Base-by-base conservation (phyloP, 2,113 vertebrate genomes). In the Hypanus sabinus region DNA sequence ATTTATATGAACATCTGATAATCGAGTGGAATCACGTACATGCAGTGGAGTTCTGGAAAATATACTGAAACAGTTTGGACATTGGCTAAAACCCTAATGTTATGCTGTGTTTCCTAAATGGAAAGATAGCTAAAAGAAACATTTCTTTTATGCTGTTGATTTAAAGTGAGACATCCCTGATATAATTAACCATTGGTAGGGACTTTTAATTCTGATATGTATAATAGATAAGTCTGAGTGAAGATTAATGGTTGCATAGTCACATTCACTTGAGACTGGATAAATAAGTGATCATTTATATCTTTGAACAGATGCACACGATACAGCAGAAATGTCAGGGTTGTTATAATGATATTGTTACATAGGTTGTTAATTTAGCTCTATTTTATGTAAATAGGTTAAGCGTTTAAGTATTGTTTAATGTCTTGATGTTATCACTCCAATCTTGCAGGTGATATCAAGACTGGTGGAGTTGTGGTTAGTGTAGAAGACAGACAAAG, bases 261-360 rank as follows among this genome's bases (percentile, higher is more conserved):
- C 27, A 11, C 1, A 5, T 92, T 9, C 65, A 92, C 14, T 73
- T 73, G 22, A 24, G 11, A 70, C 38, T 93, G 90, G 20, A 93
- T 33, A 38, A 93, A 73, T 46, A 70, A 20, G 9, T 73, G 90
- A 68, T 73, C 88, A 91, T 65, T 65, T 68, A 65, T 18, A 36
- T 36, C 62, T 91, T 62, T 91, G 30, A 68, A 22, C 30, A 91
- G 6, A 38, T 93, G 68, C 33, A 10, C 24, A 93, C 27, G 22
- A n/a, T 10, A 73, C 70, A 14, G 38, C 18, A 68, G 87, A 91
- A 68, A n/a, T 36, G 80, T 83, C 22, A 46, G 46, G 55, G 60
- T 87, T 46, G 55, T 27, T 87, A 10, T 60, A 93, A 93, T 22
- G n/a, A 20, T 93, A 57, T 71, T 93, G 68, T 70, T 93, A n/a